Conservation (phyloP, 2,888 invertebrate species). For the Leptinotarsa rubiginosa region DNA sequence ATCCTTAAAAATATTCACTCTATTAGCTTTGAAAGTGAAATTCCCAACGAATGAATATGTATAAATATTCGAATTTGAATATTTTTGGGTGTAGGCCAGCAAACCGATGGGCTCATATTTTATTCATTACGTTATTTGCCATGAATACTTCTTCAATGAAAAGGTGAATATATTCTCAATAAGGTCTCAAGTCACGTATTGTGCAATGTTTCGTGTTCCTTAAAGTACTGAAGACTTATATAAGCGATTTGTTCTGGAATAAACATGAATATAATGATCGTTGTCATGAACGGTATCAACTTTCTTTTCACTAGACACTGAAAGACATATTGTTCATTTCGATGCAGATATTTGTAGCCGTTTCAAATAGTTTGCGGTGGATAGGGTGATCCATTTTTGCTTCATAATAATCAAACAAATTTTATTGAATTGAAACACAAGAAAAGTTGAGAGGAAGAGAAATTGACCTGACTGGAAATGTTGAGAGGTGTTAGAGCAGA, state of each 20-base stretch:
- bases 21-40: conserved; percentile 3
- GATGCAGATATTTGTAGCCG: neutral
- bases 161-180: conserved; percentile 29
- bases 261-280: neutral
- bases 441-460: neutral
- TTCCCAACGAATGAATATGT: conserved; percentile 1
- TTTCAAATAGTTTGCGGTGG: neutral
- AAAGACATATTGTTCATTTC: neutral
- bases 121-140: conserved; percentile 12
- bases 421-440: neutral
- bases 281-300: conserved; percentile 64
- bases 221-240: conserved; percentile 18
- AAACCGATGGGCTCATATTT: neutral
- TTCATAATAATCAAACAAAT: neutral
- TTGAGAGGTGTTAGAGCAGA: too few relatives aligned
- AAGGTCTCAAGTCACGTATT: conserved; percentile 21
- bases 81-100: neutral
- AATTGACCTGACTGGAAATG: too few relatives aligned
- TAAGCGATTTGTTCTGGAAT: conserved; percentile 1
- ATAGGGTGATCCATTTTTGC: neutral
- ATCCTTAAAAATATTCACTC: neutral
- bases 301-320: neutral
- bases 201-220: conserved; percentile 24
- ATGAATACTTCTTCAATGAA: conserved; percentile 9
- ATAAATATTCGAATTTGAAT: conserved; percentile 9